Percentiles rank a stretch among this genome's conserved stretches.
Conservation (phyloP, 2,888 invertebrate genomes). For the Drosophila pseudotakahashii region DNA sequence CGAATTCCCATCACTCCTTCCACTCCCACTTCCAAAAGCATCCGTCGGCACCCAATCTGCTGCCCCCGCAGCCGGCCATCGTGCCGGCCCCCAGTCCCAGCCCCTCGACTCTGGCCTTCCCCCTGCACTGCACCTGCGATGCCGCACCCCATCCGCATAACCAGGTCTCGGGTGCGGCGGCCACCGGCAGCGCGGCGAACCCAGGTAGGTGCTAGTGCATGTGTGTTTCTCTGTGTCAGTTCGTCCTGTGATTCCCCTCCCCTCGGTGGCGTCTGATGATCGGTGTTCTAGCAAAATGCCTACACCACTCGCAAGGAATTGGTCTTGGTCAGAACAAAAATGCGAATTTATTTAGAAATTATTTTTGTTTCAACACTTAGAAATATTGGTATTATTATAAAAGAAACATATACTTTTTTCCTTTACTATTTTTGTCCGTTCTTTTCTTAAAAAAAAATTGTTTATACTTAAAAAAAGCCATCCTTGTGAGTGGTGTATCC, state of each 20-base stretch:
- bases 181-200: constrained; percentile 58
- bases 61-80: constrained; percentile 70
- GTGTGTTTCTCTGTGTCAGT: constrained; percentile 50
- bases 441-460: too few species aligned
- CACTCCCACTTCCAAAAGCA: constrained; percentile 82
- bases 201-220: constrained; percentile 85
- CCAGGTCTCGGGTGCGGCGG: constrained; percentile 32
- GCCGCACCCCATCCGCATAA: constrained; percentile 71
- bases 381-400: too few species aligned
- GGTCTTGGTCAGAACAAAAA: background rate
- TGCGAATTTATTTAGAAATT: too few species aligned
- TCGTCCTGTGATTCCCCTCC: constrained; percentile 23
- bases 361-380: too few species aligned
- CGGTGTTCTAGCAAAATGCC: constrained; percentile 35
- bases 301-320: constrained; percentile 37
- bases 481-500: constrained; percentile 47
- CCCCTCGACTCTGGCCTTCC: constrained; percentile 78
- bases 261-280: constrained; percentile 45
- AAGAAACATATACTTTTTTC: too few species aligned
- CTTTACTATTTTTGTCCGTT: too few species aligned
- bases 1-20: constrained; percentile 57
- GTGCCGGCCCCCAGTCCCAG: constrained; percentile 77
- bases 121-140: constrained; percentile 83
- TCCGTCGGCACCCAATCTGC: constrained; percentile 81
- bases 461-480: background rate